Evolutionary conservation across 2,888 invertebrate species (phyloP), one percentile per base, ranked within the genome.

Genomic region (Cancer borealis): DNA sequence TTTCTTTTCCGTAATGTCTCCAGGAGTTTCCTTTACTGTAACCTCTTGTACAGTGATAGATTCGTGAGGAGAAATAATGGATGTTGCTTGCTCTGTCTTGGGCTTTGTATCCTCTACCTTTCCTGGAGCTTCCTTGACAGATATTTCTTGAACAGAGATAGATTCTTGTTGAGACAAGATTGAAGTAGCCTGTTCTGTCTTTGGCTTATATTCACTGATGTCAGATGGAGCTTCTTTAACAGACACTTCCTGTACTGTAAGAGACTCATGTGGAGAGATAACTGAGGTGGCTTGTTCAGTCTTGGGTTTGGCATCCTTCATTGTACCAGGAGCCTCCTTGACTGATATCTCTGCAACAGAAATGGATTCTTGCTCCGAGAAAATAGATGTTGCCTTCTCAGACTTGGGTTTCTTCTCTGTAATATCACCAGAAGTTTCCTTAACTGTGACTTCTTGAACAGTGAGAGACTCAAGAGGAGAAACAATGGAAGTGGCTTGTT

Each of bases 11-110:
- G 6, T 66, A 26, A 94, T 79, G 5, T 88, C 89, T 17, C 54
- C 89, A 5, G 94, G 84, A 79, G 90, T 60, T 96, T 96, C 97
- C 96, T 92, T 94, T 5, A 94, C 94, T n/a, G 94, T 79, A 6
- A 94, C 92, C 45, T 94, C 94, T 46, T 94, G 84, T 45, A 94
- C 90, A 26, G 92, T 92, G 5, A 94, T n/a, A 26, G 94, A 92
- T 84, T 92, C 89, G 49, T 92, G 93, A 60, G 89, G 89, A 30
- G 92, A 92, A n/a, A 94, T 84, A 12, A 89, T 89, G 8, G 92
- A 92, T 54, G 84, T 92, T 54, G 94, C 94, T 94, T 94, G 94
- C n/a, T 94, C 92, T 54, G 92, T 92, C 45, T 94, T 94, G 17
- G 84, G 92, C 66, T 94, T 92, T 3, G 26, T 26, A 14, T 93